phyloP scores from a whole-genome alignment of 2,113 vertebrate genomes.

The Hyperopisus bebe region DNA sequence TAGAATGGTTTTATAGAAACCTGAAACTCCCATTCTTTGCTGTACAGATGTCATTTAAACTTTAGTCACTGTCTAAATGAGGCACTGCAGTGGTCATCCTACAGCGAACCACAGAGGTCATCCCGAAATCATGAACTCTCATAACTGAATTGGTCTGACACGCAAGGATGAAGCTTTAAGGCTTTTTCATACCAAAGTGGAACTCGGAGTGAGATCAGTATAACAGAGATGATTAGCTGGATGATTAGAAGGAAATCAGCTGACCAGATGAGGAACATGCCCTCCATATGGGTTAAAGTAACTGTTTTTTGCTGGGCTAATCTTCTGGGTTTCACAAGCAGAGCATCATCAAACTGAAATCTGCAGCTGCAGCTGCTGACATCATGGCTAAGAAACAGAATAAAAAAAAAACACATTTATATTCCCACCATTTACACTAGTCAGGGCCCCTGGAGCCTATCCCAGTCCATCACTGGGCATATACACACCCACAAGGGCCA shows the following conservation, averaged over 20 bases:
- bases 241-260: not conserved
- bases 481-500: not conserved
- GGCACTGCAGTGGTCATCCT: not conserved
- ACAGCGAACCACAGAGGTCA: not conserved
- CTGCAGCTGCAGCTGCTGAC: not conserved
- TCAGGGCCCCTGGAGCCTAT: not conserved
- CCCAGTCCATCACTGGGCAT: not conserved
- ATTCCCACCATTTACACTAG: not conserved
- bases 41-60: not conserved
- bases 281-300: not conserved
- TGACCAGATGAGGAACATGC: not conserved
- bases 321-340: not conserved
- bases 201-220: not conserved
- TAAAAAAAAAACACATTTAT: not conserved
- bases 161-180: not conserved
- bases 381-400: not conserved
- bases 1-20: not conserved
- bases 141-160: not conserved
- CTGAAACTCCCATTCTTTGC: not conserved
- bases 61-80: not conserved
- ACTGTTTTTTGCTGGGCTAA: not conserved
- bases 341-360: not conserved
- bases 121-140: not conserved
- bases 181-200: not conserved
- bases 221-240: not conserved